A percentile compares a stretch with the other conserved stretches of the same genome.
These are phyloP conservation scores for Hirtodrosophila duncani DNA, from an alignment of 2,888 invertebrate species.

Conservation along the genomic window DNA sequence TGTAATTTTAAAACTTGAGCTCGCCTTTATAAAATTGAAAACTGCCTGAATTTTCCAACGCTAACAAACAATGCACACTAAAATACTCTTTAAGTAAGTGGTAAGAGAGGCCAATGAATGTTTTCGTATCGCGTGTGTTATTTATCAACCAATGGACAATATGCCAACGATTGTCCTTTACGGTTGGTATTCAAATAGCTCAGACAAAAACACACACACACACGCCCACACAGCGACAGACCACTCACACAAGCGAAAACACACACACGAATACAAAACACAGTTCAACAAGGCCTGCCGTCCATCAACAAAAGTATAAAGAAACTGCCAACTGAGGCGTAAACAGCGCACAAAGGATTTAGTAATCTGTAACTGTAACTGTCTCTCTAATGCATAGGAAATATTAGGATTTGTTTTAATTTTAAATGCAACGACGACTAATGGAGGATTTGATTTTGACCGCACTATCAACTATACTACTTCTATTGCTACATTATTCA, in stretches of 20 bases:
- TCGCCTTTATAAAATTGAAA: conserved; percentile 58
- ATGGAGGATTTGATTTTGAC: conserved; percentile 77
- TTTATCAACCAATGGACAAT: conserved; percentile 56
- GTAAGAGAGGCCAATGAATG: conserved; percentile 9
- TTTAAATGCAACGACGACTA: conserved; percentile 74
- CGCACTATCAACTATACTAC: conserved; percentile 37
- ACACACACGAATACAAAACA: conserved; percentile 8
- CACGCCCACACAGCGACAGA: conserved; percentile 40
- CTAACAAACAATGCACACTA: conserved; percentile 56
- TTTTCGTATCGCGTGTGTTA: not conserved
- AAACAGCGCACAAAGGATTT: conserved; percentile 56
- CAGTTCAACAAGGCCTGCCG: conserved; percentile 4
- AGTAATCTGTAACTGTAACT: conserved; percentile 15
- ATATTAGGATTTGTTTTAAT: conserved; percentile 63
- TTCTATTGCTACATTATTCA: conserved; percentile 33
- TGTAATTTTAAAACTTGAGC: conserved; percentile 48
- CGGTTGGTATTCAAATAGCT: conserved; percentile 34
- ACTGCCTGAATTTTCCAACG: conserved; percentile 59
- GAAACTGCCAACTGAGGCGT: conserved; percentile 63
- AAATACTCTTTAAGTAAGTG: conserved; percentile 49
- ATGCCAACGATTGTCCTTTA: conserved; percentile 53
- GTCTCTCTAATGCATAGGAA: conserved; percentile 47
- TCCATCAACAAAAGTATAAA: conserved; percentile 9
- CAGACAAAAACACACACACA: conserved; percentile 17
- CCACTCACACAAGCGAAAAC: conserved; percentile 1